Base-by-base conservation (phyloP, 2,113 vertebrate genomes). In the Onychostoma macrolepis region DNA sequence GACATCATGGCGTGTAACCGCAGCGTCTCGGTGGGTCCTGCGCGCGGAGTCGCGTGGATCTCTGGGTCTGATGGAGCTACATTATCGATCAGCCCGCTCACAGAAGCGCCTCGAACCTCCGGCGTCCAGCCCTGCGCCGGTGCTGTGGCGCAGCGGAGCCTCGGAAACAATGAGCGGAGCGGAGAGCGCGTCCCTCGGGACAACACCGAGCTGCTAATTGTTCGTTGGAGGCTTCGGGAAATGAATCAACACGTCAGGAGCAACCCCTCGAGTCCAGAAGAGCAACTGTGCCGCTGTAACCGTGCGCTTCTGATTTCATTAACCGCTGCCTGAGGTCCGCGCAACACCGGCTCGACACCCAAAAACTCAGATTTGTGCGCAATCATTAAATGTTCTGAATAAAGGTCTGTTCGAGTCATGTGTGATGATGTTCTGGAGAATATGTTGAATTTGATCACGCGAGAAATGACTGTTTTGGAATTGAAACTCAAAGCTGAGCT, bases 1-100 rank as follows among this genome's bases (percentile, higher is more conserved):
- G 94, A 45, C 43, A 45, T 93, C 95, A 94, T 95, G 92, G 7
- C 12, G 45, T 61, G 0, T 58, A n/a, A 50, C 3, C 71, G 15
- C 9, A 48, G 69, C 19, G 58, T 38, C 67, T 45, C 19, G 8
- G 2, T 43, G 41, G 9, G 2, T 41, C 38, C 38, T 7, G 38
- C 7, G 38, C 38, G 6, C 38, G 4, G 7, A 41, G 33, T 36
- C 33, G 33, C 33, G 33, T 11, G 43, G 43, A 43, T 43, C 43
- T 41, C 38, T 41, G 6, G 33, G 33, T 38, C 38, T 38, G 33
- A 33, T 33, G 33, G 33, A 33, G 33, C 33, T 36, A 36, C 33
- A 36, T 3, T 36, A 36, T 36, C 33, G 33, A 36, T 4, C 33
- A 71, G 69, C 69, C 76, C 75, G 84, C 33, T 38, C 38, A 6